Evolutionary conservation across 2,113 vertebrate genomes (phyloP).

Genomic region (Siniperca knerii): DNA sequence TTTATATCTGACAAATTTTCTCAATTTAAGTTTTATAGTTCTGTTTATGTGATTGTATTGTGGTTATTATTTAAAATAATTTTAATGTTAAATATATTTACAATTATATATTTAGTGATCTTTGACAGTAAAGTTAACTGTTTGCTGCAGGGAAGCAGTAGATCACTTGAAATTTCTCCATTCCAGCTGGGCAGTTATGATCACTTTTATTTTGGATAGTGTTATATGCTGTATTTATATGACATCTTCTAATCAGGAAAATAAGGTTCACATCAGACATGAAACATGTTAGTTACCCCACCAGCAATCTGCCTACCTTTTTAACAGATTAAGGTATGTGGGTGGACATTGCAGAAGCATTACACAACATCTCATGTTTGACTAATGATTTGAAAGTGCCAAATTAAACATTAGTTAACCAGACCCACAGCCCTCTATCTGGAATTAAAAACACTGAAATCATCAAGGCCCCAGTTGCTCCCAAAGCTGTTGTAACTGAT

Average conservation of each 20-base stretch:
- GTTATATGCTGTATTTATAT: not conserved
- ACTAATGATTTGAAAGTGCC: not conserved
- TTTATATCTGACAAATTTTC: not conserved
- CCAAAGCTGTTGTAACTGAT: not conserved
- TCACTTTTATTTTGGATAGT: not conserved
- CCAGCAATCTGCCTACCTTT: not conserved
- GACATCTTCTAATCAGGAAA: not conserved
- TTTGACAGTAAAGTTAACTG: too few species aligned
- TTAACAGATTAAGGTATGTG: not conserved
- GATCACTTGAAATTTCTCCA: not conserved
- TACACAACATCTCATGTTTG: not conserved
- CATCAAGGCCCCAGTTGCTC: not conserved
- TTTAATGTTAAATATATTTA: not conserved
- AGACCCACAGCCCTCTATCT: not conserved
- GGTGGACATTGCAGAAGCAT: not conserved
- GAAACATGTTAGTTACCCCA: not conserved
- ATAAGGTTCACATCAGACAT: not conserved
- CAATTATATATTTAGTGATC: too few species aligned
- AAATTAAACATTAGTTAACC: not conserved
- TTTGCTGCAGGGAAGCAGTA: not conserved
- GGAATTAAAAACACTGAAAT: not conserved
- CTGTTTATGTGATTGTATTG: not conserved
- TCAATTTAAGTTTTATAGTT: not conserved
- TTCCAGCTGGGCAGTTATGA: not conserved
- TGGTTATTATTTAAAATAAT: not conserved